phyloP scores from a whole-genome alignment of 2,113 vertebrate genomes.

The Microcebus lehilahytsara region DNA sequence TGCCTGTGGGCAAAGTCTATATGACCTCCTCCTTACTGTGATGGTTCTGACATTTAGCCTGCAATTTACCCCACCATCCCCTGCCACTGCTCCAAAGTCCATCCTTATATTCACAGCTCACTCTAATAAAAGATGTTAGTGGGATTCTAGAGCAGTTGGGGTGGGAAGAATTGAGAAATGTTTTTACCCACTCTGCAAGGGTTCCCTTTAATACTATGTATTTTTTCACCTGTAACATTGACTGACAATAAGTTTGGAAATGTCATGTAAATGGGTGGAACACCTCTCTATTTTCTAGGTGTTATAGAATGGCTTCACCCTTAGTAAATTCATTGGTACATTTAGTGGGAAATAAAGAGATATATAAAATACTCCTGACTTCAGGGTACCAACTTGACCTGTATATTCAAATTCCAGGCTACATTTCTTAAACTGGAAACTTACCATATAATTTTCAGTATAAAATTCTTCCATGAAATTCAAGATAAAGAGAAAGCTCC shows the following conservation, averaged over 20 bases:
- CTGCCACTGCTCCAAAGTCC: not conserved
- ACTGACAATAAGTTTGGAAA: not conserved
- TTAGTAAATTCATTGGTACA: not conserved
- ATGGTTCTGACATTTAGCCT: not conserved
- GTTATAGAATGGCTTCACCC: not conserved
- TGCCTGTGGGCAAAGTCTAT: not conserved
- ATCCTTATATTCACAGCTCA: not conserved
- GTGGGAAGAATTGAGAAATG: not conserved
- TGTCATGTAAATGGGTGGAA: not conserved
- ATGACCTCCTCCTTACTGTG: not conserved
- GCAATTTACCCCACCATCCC: not conserved
- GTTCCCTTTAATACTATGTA: not conserved
- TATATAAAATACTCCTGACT: not conserved
- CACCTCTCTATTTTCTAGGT: not conserved
- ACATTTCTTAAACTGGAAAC: not conserved
- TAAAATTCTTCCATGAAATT: not conserved
- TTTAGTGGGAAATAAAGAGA: conserved; percentile 18
- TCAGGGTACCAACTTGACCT: not conserved
- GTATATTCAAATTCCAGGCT: not conserved
- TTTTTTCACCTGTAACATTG: not conserved
- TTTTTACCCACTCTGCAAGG: not conserved
- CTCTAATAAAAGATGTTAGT: not conserved
- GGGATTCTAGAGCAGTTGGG: not conserved
- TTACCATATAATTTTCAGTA: not conserved
- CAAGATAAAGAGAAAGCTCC: not conserved